These are phyloP conservation scores for Metacarcinus magister DNA, from an alignment of 2,888 invertebrate genomes.

Conservation along the genomic window DNA sequence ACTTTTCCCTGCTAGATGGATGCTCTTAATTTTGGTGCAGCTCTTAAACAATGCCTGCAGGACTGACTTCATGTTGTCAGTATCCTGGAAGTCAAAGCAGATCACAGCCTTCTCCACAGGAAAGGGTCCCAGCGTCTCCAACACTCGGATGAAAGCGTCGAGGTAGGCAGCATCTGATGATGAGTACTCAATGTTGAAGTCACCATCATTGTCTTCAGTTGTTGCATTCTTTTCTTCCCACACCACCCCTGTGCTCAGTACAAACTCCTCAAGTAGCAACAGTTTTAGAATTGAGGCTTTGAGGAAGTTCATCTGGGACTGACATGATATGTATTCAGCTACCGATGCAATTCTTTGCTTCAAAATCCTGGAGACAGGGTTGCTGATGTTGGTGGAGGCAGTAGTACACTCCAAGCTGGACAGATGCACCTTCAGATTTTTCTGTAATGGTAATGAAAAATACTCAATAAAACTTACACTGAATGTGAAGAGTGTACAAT, in stretches of 20 bases:
- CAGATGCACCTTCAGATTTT: constrained; percentile 66
- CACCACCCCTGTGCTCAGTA: constrained; percentile 75
- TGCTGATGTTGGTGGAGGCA: constrained; percentile 72
- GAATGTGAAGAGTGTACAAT: neutral
- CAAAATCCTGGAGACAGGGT: constrained; percentile 69
- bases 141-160: constrained; percentile 71
- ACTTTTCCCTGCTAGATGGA: constrained; percentile 76
- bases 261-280: constrained; percentile 74
- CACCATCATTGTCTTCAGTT: constrained; percentile 62
- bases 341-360: constrained; percentile 74
- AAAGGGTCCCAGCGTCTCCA: constrained; percentile 71
- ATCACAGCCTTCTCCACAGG: constrained; percentile 75
- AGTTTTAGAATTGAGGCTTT: constrained; percentile 75
- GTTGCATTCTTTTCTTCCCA: constrained; percentile 47
- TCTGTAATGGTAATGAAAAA: constrained; percentile 60
- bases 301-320: constrained; percentile 75
- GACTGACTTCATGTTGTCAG: constrained; percentile 75
- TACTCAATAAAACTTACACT: neutral
- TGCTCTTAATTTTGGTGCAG: constrained; percentile 77
- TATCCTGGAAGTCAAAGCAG: constrained; percentile 74
- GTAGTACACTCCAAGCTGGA: constrained; percentile 72
- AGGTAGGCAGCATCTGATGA: constrained; percentile 74
- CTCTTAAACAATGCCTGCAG: constrained; percentile 75
- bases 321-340: constrained; percentile 76
- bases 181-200: constrained; percentile 72